A percentile compares a stretch with the other conserved stretches of the same genome.
These are phyloP conservation scores for Latrodectus hesperus DNA, from an alignment of 2,888 invertebrate genomes.

Conservation along the genomic window DNA sequence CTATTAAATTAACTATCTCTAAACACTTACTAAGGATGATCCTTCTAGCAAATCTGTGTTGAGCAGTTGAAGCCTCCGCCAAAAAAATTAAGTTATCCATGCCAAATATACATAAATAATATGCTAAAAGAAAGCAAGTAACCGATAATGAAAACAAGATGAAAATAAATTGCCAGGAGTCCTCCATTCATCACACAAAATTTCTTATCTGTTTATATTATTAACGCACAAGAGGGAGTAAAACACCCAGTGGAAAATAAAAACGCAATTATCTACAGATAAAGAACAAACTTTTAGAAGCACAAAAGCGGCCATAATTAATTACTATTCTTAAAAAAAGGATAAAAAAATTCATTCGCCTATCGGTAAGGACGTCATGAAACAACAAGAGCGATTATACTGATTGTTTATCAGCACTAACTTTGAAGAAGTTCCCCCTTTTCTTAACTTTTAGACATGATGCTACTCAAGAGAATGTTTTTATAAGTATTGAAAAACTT, in stretches of 20 bases:
- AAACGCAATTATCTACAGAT: constrained; percentile 68
- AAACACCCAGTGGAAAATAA: constrained; percentile 65
- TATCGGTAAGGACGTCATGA: constrained; percentile 65
- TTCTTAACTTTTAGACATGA: constrained; percentile 35
- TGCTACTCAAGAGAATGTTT: constrained; percentile 47
- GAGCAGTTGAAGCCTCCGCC: background rate
- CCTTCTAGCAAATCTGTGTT: constrained; percentile 19
- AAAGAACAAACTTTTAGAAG: constrained; percentile 63
- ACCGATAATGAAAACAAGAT: constrained; percentile 67
- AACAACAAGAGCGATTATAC: constrained; percentile 67
- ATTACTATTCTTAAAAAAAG: constrained; percentile 57
- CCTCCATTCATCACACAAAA: constrained; percentile 63
- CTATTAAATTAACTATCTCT: constrained; percentile 35
- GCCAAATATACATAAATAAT: constrained; percentile 66
- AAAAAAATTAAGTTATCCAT: constrained; percentile 44
- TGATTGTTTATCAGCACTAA: constrained; percentile 66
- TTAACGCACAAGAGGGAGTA: constrained; percentile 67
- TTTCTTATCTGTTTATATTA: constrained; percentile 69
- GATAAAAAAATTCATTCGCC: constrained; percentile 58
- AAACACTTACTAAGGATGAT: constrained; percentile 10
- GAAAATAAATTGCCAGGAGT: constrained; percentile 64
- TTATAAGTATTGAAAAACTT: constrained; percentile 42
- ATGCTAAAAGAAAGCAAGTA: constrained; percentile 61
- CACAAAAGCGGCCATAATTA: constrained; percentile 65
- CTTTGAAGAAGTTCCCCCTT: constrained; percentile 44